Conservation (phyloP, 2,797 vertebrate species). For the Platalea minor region DNA sequence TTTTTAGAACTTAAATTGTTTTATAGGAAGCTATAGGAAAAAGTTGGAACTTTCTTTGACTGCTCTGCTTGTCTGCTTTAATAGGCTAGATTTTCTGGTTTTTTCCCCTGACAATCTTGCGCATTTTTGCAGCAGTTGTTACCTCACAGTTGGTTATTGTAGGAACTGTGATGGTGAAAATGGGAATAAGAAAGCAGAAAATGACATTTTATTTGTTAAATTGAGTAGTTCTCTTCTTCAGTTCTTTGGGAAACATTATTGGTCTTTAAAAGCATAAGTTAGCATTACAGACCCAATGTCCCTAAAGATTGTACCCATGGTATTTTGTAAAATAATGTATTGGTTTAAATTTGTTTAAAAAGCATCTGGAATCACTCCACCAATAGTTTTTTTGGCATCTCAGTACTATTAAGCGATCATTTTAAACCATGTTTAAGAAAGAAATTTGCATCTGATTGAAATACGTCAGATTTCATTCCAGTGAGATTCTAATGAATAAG, state of each 20-base stretch:
- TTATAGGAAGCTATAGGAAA: neutral
- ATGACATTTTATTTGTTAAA: constrained; percentile 20
- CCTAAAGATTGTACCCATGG: neutral
- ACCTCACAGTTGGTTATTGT: neutral
- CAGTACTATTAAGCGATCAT: neutral
- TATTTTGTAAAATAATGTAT: neutral
- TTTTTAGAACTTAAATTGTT: neutral
- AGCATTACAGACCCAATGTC: neutral
- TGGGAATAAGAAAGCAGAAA: constrained; percentile 31
- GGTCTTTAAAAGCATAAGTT: constrained; percentile 12
- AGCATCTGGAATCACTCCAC: neutral
- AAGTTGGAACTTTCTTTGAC: neutral
- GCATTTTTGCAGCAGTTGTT: constrained; percentile 38
- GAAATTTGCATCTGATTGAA: constrained; percentile 8
- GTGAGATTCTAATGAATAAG: neutral
- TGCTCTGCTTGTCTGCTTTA: neutral
- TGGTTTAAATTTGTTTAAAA: constrained; percentile 19
- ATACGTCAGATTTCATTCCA: neutral
- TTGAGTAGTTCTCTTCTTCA: neutral
- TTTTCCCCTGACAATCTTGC: neutral
- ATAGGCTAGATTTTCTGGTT: neutral
- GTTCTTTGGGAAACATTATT: neutral
- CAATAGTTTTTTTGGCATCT: neutral
- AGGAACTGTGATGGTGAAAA: constrained; percentile 23
- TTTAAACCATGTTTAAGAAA: neutral